phyloP scores from a whole-genome alignment of 2,113 vertebrate genomes.

The Tragulus kanchil region DNA sequence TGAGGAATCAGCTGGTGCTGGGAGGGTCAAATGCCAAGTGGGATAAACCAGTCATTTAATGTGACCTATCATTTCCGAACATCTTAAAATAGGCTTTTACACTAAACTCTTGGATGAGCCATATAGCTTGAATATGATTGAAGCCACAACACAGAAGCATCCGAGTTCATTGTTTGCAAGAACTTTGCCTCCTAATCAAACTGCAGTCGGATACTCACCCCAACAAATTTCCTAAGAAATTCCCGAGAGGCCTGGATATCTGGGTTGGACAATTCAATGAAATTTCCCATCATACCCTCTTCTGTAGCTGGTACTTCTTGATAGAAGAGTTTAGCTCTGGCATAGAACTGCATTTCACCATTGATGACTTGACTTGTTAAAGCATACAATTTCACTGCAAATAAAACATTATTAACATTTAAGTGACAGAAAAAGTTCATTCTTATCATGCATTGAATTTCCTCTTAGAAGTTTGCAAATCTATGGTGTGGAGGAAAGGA shows the following conservation, averaged over 20 bases:
- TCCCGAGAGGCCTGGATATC: slow-evolving; percentile 94
- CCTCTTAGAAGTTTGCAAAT: neutral
- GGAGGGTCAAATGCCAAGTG: neutral
- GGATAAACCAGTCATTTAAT: neutral
- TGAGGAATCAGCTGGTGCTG: neutral
- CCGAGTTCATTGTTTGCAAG: neutral
- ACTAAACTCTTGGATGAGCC: neutral
- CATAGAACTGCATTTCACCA: slow-evolving; percentile 98
- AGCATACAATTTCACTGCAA: slow-evolving; percentile 96
- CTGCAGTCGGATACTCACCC: slow-evolving; percentile 87
- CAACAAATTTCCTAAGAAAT: slow-evolving; percentile 96
- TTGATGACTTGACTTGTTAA: slow-evolving; percentile 97
- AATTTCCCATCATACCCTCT: slow-evolving; percentile 99
- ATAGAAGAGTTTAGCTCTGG: slow-evolving; percentile 96
- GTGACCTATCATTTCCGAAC: neutral
- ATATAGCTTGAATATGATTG: neutral
- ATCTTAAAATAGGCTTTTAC: slow-evolving; percentile 47
- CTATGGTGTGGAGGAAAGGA: neutral
- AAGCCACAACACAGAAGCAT: neutral
- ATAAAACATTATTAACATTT: slow-evolving; percentile 68
- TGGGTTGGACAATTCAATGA: slow-evolving; percentile 92
- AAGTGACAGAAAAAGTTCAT: neutral
- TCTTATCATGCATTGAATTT: neutral
- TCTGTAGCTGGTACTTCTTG: slow-evolving; percentile 94
- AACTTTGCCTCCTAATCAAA: slow-evolving; percentile 47